Evolutionary conservation across 2,888 invertebrate species (phyloP).

Genomic region (Stegana nigrithorax): DNA sequence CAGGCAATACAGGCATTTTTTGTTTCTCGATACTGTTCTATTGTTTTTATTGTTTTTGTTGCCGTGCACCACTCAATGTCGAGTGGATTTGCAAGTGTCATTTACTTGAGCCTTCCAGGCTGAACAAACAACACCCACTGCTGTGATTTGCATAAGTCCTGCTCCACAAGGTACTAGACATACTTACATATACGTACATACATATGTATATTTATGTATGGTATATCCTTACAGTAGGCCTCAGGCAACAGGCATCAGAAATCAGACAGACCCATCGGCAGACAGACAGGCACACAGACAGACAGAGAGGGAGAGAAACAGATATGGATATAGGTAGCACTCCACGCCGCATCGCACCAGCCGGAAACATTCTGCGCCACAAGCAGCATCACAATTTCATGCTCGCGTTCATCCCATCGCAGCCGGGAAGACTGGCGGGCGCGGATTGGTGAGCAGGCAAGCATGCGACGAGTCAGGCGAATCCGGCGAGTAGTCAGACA

Average conservation of each 20-base stretch:
- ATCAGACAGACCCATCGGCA: no score
- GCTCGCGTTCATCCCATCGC: neutral
- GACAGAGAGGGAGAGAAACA: neutral
- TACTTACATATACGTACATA: neutral
- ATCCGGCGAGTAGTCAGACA: no score
- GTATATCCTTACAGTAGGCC: neutral
- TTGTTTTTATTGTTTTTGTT: slow-evolving; percentile 11
- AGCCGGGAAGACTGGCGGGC: neutral
- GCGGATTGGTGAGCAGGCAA: no score
- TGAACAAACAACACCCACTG: neutral
- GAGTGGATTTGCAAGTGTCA: slow-evolving; percentile 42
- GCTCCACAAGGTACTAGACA: no score
- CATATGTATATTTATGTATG: neutral
- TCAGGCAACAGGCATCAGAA: neutral
- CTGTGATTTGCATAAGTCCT: slow-evolving; percentile 21
- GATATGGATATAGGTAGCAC: neutral
- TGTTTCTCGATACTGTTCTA: slow-evolving; percentile 19
- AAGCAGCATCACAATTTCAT: slow-evolving; percentile 16
- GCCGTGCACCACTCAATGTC: slow-evolving; percentile 30
- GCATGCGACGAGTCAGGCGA: no score
- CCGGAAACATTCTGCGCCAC: slow-evolving; percentile 22
- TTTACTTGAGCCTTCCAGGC: slow-evolving; percentile 24
- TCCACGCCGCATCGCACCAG: neutral
- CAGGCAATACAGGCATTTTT: slow-evolving; percentile 28
- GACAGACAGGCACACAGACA: no score